A percentile compares a stretch with the other conserved stretches of the same genome.
Evolutionary conservation across 2,797 vertebrate genomes (phyloP).

Genomic region (Ptychadena robeensis): DNA sequence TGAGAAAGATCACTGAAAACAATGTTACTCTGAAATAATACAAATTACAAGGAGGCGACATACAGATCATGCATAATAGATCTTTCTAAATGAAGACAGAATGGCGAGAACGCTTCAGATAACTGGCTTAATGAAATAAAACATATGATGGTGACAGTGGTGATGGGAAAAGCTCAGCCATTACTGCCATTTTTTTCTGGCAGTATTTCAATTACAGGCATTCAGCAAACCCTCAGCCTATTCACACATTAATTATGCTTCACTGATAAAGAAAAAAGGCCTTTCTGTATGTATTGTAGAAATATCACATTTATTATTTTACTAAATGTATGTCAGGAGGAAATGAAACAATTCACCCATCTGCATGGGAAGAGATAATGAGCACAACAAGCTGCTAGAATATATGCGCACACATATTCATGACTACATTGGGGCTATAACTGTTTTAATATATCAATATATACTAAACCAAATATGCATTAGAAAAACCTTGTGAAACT

Average conservation of each 20-base stretch:
- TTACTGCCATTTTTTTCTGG: conserved; percentile 3
- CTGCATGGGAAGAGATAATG: conserved; percentile 38
- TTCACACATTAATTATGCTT: conserved; percentile 1
- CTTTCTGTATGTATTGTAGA: conserved; percentile 10
- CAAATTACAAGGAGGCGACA: not conserved
- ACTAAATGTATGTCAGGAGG: conserved; percentile 1
- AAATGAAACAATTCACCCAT: conserved; percentile 11
- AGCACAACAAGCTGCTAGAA: conserved; percentile 9
- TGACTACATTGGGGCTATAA: not conserved
- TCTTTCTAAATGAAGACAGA: not conserved
- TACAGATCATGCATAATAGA: too few species aligned
- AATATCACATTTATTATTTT: conserved; percentile 28
- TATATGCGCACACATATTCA: conserved; percentile 15
- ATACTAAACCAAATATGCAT: too few species aligned
- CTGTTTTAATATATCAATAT: not conserved
- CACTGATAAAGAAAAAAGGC: not conserved
- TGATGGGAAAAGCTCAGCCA: not conserved
- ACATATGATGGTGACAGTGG: not conserved
- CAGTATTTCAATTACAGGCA: not conserved
- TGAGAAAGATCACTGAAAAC: not conserved
- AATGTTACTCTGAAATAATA: not conserved
- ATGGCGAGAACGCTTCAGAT: not conserved
- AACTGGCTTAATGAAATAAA: conserved; percentile 3
- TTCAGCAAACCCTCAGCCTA: not conserved
- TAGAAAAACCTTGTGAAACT: not conserved